phyloP scores from a whole-genome alignment of 2,888 invertebrate species.

The Drosophila leonis region DNA sequence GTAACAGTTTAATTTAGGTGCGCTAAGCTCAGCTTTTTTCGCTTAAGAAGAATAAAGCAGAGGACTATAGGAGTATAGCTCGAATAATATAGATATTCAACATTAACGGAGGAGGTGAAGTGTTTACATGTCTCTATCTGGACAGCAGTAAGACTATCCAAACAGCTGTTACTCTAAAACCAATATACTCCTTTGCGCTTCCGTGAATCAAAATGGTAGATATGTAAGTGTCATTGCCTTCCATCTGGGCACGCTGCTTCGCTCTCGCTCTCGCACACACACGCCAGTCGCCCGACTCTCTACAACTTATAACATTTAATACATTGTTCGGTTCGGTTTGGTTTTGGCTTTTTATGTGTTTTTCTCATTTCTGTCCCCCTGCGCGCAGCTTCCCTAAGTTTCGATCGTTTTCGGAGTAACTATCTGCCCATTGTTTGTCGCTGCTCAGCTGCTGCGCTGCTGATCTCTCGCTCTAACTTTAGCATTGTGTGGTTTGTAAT shows the following conservation, averaged over 20 bases:
- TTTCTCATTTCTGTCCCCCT: slow-evolving; percentile 48
- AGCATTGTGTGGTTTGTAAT: slow-evolving; percentile 49
- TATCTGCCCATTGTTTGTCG: slow-evolving; percentile 30
- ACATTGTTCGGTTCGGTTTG: slow-evolving; percentile 46
- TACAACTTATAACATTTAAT: slow-evolving; percentile 63
- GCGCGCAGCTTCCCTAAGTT: not conserved
- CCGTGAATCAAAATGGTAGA: slow-evolving; percentile 10
- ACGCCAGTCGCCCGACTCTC: slow-evolving; percentile 14
- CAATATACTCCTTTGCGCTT: not conserved
- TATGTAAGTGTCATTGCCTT: slow-evolving; percentile 60
- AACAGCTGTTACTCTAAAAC: not conserved
- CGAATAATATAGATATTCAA: no score
- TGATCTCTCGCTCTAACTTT: slow-evolving; percentile 3
- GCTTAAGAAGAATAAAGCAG: no score
- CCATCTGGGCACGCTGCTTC: slow-evolving; percentile 1
- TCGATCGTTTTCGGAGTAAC: slow-evolving; percentile 13
- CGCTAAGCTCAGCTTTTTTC: no score
- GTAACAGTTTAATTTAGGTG: no score
- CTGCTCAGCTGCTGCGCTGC: not conserved
- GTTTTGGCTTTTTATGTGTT: slow-evolving; percentile 48
- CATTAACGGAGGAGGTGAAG: no score
- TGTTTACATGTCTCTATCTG: no score
- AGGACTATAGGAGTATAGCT: no score
- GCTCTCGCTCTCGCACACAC: not conserved
- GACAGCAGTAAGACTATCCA: not conserved